Conservation (phyloP, 2,888 invertebrate genomes). For the Apoderus coryli region DNA sequence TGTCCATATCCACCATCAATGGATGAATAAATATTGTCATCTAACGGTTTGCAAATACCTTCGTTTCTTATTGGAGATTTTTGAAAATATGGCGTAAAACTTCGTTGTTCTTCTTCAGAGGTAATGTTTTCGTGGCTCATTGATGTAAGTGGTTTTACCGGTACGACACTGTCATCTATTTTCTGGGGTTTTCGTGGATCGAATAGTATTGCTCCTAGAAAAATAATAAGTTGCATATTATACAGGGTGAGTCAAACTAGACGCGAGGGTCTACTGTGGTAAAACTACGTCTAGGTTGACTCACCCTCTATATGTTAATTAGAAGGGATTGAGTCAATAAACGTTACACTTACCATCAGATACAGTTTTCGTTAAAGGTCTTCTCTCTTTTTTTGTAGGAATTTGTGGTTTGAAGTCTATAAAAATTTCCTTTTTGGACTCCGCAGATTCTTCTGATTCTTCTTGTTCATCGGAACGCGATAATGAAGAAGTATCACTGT, state of each 20-base stretch:
- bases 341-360: too few relatives aligned
- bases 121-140: slow-evolving; percentile 47
- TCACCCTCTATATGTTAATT: too few relatives aligned
- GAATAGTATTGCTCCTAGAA: slow-evolving; percentile 59
- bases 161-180: slow-evolving; percentile 32
- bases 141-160: slow-evolving; percentile 37
- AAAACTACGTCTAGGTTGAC: too few relatives aligned
- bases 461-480: slow-evolving; percentile 28
- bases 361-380: slow-evolving; percentile 54
- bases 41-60: slow-evolving; percentile 24
- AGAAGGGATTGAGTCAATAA: too few relatives aligned
- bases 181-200: slow-evolving; percentile 39
- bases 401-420: slow-evolving; percentile 74
- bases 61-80: slow-evolving; percentile 32
- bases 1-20: slow-evolving; percentile 26
- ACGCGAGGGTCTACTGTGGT: too few relatives aligned
- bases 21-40: slow-evolving; percentile 28
- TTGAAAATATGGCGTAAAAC: slow-evolving; percentile 33
- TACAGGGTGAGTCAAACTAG: too few relatives aligned
- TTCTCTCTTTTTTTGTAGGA: slow-evolving; percentile 29
- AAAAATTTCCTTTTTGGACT: slow-evolving; percentile 60
- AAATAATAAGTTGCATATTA: too few relatives aligned
- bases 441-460: slow-evolving; percentile 30
- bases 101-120: slow-evolving; percentile 21
- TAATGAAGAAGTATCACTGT: slow-evolving; percentile 28